A percentile compares a stretch with the other conserved stretches of the same genome.
Evolutionary conservation across 1,140 invertebrate genomes (phyloP).

Genomic region (Rhopalosiphum maidis): DNA sequence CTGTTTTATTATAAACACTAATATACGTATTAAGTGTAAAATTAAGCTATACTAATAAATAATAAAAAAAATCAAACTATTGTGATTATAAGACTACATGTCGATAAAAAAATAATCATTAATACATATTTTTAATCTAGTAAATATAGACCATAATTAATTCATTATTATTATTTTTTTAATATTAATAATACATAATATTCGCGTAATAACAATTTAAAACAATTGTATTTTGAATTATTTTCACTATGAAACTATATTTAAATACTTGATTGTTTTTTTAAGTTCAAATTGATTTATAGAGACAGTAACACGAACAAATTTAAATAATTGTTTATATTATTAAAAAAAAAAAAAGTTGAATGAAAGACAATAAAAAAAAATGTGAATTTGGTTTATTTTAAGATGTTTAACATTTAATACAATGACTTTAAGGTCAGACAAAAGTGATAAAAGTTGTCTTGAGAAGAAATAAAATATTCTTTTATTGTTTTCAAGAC

Average conservation of each 20-base stretch:
- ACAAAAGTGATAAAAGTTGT: slow-evolving; percentile 51
- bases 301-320: not conserved
- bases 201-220: not conserved
- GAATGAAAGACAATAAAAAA: not conserved
- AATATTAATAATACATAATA: not conserved
- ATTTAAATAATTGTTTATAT: not conserved
- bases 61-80: not conserved
- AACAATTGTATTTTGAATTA: not conserved
- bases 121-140: not conserved
- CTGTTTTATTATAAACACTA: not conserved
- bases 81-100: not conserved
- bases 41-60: not conserved
- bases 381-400: slow-evolving; percentile 1
- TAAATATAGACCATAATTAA: not conserved
- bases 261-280: not conserved
- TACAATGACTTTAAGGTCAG: slow-evolving; percentile 22
- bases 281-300: not conserved
- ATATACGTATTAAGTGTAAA: not conserved
- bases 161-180: not conserved
- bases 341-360: not conserved
- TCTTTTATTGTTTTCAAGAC: slow-evolving; percentile 42
- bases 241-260: not conserved
- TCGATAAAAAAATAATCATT: not conserved
- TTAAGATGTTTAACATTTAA: slow-evolving; percentile 32
- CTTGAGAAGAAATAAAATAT: slow-evolving; percentile 33